phyloP scores from a whole-genome alignment of 2,888 invertebrate species.

The Nematopogon swammerdamellus region DNA sequence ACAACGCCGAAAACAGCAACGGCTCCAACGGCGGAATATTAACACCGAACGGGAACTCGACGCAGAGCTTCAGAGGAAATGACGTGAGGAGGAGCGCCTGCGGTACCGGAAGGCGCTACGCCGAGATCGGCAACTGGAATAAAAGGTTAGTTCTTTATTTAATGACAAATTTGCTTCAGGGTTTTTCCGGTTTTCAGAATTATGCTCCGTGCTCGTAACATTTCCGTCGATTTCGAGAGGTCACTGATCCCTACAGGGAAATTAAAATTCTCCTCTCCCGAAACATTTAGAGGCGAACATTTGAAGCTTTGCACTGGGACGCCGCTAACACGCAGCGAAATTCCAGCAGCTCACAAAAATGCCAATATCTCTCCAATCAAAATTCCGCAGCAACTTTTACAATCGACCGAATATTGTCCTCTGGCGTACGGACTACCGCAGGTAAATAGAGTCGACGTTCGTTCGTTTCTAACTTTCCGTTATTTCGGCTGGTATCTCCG shows the following conservation, averaged over 20 bases:
- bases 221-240: too few species aligned
- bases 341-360: neutral
- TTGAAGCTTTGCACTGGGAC: too few species aligned
- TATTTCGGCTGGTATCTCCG: too few species aligned
- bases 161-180: neutral
- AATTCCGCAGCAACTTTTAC: neutral
- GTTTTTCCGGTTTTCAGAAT: too few species aligned
- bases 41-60: slow-evolving; percentile 49
- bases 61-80: slow-evolving; percentile 46
- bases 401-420: neutral
- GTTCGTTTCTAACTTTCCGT: slow-evolving; percentile 33
- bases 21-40: slow-evolving; percentile 47
- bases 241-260: too few species aligned
- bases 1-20: slow-evolving; percentile 22
- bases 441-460: slow-evolving; percentile 16
- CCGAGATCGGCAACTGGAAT: slow-evolving; percentile 59
- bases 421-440: neutral
- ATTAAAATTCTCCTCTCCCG: too few species aligned
- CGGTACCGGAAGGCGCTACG: slow-evolving; percentile 46
- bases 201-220: too few species aligned
- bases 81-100: slow-evolving; percentile 51
- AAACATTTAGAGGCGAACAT: too few species aligned
- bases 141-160: slow-evolving; percentile 39
- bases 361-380: neutral
- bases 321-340: too few species aligned